Conservation (phyloP, 2,888 invertebrate genomes). For the Chaitophorus viminalis region DNA sequence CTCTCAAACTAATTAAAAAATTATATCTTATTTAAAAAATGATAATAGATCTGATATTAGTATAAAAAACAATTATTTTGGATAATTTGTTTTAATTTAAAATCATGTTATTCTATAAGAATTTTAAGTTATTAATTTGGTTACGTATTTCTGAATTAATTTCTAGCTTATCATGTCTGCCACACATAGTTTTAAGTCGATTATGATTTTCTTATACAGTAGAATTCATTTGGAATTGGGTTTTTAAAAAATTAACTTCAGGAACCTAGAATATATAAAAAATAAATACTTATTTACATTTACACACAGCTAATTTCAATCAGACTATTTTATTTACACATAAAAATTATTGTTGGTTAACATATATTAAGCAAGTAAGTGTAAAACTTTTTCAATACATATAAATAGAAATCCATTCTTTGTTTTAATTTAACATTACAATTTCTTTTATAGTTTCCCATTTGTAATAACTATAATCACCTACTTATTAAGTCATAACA, state of each 20-base stretch:
- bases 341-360: too few relatives aligned
- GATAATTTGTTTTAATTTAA: constrained; percentile 17
- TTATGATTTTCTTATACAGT: constrained; percentile 30
- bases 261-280: constrained; percentile 32
- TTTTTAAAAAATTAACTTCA: constrained; percentile 16
- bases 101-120: constrained; percentile 37
- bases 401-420: too few relatives aligned
- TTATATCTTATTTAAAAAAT: too few relatives aligned
- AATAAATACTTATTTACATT: background rate
- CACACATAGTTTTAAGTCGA: constrained; percentile 8
- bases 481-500: too few relatives aligned
- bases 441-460: too few relatives aligned
- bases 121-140: constrained; percentile 30
- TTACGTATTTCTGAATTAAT: background rate
- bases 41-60: too few relatives aligned
- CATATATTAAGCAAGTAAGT: too few relatives aligned
- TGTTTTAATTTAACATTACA: too few relatives aligned
- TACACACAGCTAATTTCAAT: background rate
- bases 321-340: too few relatives aligned
- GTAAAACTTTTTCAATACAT: too few relatives aligned
- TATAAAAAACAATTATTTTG: background rate
- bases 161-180: constrained; percentile 23
- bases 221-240: background rate
- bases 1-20: constrained; percentile 38
- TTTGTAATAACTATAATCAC: too few relatives aligned